Percentiles rank a stretch among this genome's conserved stretches.
Conservation (phyloP, 2,797 vertebrate genomes). For the Centroberyx gerrardi region DNA sequence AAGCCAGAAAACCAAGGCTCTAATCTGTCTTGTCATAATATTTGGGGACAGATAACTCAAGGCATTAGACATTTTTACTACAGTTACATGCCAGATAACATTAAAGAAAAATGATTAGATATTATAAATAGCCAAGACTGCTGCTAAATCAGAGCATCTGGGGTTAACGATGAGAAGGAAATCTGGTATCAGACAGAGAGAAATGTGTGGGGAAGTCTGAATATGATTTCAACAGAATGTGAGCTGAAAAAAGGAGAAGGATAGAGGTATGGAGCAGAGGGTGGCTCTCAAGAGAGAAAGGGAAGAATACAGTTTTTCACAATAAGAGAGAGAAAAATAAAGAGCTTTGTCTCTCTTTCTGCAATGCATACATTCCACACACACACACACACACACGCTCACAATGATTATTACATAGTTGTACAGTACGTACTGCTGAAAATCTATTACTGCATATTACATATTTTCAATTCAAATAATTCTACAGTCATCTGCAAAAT, state of each 20-base stretch:
- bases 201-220: conserved; percentile 4
- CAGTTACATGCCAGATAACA: conserved; percentile 1
- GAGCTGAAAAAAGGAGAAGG: background rate
- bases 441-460: no score
- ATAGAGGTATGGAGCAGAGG: conserved; percentile 2
- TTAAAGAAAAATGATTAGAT: background rate
- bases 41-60: conserved; percentile 11
- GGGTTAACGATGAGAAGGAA: conserved; percentile 1
- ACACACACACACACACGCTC: background rate
- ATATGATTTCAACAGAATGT: conserved; percentile 19
- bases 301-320: background rate
- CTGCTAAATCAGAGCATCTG: conserved; percentile 15
- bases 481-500: no score
- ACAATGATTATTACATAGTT: background rate
- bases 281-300: background rate
- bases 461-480: no score
- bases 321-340: background rate
- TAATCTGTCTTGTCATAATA: conserved; percentile 13
- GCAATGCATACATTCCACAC: no score
- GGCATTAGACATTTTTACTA: conserved; percentile 11
- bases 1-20: conserved; percentile 22
- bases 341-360: background rate
- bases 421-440: no score
- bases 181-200: background rate
- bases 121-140: background rate